A percentile compares a stretch with the other conserved stretches of the same genome.
These are phyloP conservation scores for Eucidaris tribuloides DNA, from an alignment of 35 echinoderm and acorn worm genomes.

Conservation along the genomic window DNA sequence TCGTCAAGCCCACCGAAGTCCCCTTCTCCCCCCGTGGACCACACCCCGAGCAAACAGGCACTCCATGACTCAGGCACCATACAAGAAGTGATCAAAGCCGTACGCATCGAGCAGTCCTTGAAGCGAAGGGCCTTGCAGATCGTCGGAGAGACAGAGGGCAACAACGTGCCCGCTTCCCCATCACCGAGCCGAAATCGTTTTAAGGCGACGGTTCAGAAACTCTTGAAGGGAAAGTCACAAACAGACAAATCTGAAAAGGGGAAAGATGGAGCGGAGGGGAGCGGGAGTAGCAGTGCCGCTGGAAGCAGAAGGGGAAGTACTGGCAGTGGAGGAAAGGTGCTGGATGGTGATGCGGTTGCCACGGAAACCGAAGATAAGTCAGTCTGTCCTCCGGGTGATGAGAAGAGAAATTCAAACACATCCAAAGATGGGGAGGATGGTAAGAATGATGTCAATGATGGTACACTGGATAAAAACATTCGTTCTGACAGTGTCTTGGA, in stretches of 20 bases:
- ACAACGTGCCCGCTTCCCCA: not conserved
- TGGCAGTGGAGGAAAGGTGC: not conserved
- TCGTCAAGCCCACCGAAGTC: slow-evolving; percentile 3
- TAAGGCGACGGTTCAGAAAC: slow-evolving; percentile 7
- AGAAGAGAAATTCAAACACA: no score
- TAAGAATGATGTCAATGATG: no score
- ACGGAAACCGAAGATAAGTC: not conserved
- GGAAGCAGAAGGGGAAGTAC: slow-evolving; percentile 11
- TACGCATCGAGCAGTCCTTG: not conserved
- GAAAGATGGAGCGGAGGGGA: not conserved
- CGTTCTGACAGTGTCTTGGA: no score
- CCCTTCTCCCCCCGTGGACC: not conserved
- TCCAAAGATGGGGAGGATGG: no score
- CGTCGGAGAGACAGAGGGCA: not conserved
- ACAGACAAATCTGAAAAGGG: not conserved
- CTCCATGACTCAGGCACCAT: slow-evolving; percentile 51
- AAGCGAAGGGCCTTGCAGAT: not conserved
- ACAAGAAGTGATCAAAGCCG: slow-evolving; percentile 36
- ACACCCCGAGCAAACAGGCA: not conserved
- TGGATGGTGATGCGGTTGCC: not conserved
- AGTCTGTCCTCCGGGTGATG: no score
- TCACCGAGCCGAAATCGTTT: not conserved
- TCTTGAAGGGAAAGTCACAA: not conserved
- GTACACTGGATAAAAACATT: no score
- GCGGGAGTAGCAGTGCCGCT: slow-evolving; percentile 11